Percentiles rank a stretch among this genome's conserved stretches.
Evolutionary conservation across 2,113 vertebrate genomes (phyloP).

Genomic region (Dasypus novemcinctus): DNA sequence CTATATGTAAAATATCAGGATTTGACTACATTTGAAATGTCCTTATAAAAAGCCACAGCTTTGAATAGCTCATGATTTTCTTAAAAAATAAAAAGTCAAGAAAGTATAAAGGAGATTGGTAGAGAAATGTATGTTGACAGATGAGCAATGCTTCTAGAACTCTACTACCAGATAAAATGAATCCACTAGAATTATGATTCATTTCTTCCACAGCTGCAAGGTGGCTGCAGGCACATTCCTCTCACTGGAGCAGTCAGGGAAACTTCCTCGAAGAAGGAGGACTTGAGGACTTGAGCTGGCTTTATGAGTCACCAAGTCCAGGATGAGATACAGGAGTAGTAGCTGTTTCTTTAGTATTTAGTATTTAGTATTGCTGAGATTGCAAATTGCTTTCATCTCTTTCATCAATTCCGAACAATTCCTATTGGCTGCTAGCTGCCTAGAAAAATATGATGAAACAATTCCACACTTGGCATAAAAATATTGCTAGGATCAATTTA

Average conservation of each 20-base stretch:
- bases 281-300: background rate
- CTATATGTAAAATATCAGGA: background rate
- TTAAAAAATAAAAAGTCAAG: conserved; percentile 64
- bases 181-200: conserved; percentile 39
- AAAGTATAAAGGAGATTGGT: conserved; percentile 48
- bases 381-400: conserved; percentile 45
- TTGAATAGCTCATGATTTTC: conserved; percentile 63
- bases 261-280: background rate
- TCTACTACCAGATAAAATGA: conserved; percentile 58
- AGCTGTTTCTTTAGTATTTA: conserved; percentile 31
- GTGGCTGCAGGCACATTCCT: conserved; percentile 51
- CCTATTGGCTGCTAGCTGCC: background rate
- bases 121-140: conserved; percentile 75
- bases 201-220: conserved; percentile 61
- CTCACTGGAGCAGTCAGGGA: background rate
- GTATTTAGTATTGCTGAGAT: too few relatives aligned
- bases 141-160: conserved; percentile 27
- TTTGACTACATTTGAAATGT: conserved; percentile 47
- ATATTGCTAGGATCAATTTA: background rate
- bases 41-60: conserved; percentile 53
- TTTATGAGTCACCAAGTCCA: conserved; percentile 25
- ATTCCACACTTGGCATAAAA: conserved; percentile 26
- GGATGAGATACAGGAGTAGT: background rate
- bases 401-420: conserved; percentile 32
- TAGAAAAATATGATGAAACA: conserved; percentile 8